Conservation (phyloP, 2,888 invertebrate species). For the Podabrus alpinus region DNA sequence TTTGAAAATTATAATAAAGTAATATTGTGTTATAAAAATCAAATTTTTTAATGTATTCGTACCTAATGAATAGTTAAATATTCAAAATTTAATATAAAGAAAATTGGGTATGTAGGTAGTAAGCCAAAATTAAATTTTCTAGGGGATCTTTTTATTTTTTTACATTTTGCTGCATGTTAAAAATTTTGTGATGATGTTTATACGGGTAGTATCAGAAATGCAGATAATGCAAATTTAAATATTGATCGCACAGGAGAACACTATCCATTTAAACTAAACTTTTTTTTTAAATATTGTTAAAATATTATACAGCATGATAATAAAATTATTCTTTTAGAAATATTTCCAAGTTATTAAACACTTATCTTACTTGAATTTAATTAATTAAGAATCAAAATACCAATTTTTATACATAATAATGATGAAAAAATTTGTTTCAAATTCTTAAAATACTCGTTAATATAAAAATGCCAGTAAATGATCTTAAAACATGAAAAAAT, state of each 20-base stretch:
- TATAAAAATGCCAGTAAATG: too few species aligned
- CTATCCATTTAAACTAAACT: not conserved
- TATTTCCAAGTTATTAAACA: too few species aligned
- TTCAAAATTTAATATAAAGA: not conserved
- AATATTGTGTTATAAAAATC: not conserved
- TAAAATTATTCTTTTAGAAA: too few species aligned
- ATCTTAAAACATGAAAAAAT: too few species aligned
- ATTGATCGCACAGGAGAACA: not conserved
- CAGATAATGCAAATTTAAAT: not conserved
- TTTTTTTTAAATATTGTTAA: too few species aligned
- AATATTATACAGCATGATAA: too few species aligned
- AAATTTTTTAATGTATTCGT: not conserved
- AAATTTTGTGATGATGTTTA: not conserved
- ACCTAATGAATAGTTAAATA: not conserved
- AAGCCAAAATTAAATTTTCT: not conserved
- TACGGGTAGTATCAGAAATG: not conserved
- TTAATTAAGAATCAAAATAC: too few species aligned
- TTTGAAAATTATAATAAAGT: too few species aligned
- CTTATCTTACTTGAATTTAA: too few species aligned
- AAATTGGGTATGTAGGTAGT: not conserved
- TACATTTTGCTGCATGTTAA: not conserved
- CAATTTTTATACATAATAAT: too few species aligned
- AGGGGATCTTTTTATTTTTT: not conserved
- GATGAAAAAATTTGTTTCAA: too few species aligned
- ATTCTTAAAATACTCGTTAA: too few species aligned